Evolutionary conservation across 2,797 vertebrate genomes (phyloP).

Genomic region (Neostethus bicornis): DNA sequence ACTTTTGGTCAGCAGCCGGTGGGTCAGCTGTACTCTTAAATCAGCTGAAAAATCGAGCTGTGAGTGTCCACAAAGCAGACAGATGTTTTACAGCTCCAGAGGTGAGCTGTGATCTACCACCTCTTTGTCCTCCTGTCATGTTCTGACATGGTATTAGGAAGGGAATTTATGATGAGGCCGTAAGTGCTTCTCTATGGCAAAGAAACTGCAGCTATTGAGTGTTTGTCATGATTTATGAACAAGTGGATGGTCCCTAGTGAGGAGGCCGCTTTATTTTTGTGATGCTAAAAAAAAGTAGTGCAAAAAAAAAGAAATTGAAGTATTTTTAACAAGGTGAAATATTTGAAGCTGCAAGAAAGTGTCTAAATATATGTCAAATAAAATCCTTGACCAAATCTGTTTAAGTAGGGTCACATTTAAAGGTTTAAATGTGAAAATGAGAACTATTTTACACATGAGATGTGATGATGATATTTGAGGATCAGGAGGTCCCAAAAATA

Average conservation of each 20-base stretch:
- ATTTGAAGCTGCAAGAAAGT: too few relatives aligned
- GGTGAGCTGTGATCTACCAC: conserved; percentile 66
- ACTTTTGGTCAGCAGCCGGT: conserved; percentile 34
- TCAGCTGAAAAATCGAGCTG: conserved; percentile 44
- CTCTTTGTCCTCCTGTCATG: conserved; percentile 68
- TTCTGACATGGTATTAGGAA: conserved; percentile 63
- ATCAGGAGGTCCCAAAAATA: too few relatives aligned
- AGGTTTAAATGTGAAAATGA: too few relatives aligned
- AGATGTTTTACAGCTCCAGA: conserved; percentile 72
- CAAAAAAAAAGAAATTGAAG: too few relatives aligned
- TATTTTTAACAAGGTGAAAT: too few relatives aligned
- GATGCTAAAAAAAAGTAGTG: too few relatives aligned
- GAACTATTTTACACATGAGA: too few relatives aligned
- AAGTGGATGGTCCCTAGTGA: conserved; percentile 6
- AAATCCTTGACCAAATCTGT: too few relatives aligned
- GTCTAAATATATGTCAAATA: too few relatives aligned
- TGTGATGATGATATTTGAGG: too few relatives aligned
- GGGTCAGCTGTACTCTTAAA: conserved; percentile 42
- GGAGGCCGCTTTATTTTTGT: too few relatives aligned
- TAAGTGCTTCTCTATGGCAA: conserved; percentile 66
- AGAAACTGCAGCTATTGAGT: conserved; percentile 50
- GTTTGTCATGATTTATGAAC: conserved; percentile 55
- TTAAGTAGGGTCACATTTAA: too few relatives aligned
- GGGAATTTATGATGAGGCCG: conserved; percentile 65
- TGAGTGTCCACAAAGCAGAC: conserved; percentile 39